A percentile compares a stretch with the other conserved stretches of the same genome.
These are phyloP conservation scores for Parnassius glacialis DNA, from an alignment of 2,888 invertebrate species.

Conservation along the genomic window DNA sequence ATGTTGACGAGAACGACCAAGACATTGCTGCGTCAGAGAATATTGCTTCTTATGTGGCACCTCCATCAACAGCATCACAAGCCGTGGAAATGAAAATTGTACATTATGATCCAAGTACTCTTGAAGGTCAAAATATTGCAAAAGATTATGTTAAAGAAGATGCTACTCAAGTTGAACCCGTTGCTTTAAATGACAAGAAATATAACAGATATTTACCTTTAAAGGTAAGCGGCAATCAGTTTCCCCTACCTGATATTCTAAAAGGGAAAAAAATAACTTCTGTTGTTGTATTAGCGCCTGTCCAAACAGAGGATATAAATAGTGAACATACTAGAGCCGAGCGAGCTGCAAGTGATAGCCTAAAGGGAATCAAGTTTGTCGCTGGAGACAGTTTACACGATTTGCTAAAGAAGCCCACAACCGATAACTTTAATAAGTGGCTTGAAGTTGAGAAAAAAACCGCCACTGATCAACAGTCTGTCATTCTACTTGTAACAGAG, in stretches of 20 bases:
- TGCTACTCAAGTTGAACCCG: slow-evolving; percentile 87
- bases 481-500: slow-evolving; percentile 90
- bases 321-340: slow-evolving; percentile 73
- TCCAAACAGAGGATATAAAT: slow-evolving; percentile 84
- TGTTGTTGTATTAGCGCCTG: slow-evolving; percentile 92
- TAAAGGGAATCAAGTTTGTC: slow-evolving; percentile 86
- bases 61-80: slow-evolving; percentile 64
- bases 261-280: slow-evolving; percentile 89
- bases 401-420: slow-evolving; percentile 86
- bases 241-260: slow-evolving; percentile 90
- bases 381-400: slow-evolving; percentile 88
- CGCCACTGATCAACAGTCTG: slow-evolving; percentile 88
- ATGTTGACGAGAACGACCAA: slow-evolving; percentile 73
- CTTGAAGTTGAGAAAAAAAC: slow-evolving; percentile 88
- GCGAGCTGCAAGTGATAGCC: slow-evolving; percentile 77
- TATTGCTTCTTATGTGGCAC: slow-evolving; percentile 56
- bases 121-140: slow-evolving; percentile 86
- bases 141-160: slow-evolving; percentile 86
- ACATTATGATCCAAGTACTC: slow-evolving; percentile 88
- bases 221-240: slow-evolving; percentile 91
- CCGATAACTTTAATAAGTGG: slow-evolving; percentile 90
- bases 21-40: slow-evolving; percentile 81
- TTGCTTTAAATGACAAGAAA: slow-evolving; percentile 86
- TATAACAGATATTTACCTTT: slow-evolving; percentile 92
- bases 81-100: slow-evolving; percentile 92